Evolutionary conservation across 1,140 invertebrate genomes (phyloP), one percentile per base, ranked within the genome.

Genomic region (Artemia franciscana): DNA sequence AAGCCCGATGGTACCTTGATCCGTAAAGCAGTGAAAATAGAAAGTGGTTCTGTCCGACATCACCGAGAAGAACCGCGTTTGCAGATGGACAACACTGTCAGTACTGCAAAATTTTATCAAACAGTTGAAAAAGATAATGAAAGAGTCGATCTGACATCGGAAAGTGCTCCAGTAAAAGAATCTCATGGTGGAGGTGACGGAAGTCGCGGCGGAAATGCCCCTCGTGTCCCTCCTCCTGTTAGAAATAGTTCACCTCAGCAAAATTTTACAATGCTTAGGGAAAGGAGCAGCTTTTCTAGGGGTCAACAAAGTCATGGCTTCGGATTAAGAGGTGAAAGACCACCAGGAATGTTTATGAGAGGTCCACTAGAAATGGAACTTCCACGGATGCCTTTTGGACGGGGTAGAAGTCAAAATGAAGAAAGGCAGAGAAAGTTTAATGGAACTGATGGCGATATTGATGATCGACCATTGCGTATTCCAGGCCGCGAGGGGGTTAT

Each of bases 1-100:
- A 75, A 79, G 9, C 72, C 76, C 24, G 78, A 84, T 67, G 83
- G 83, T 0, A 73, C 73, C 12, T 60, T 84, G 9, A 64, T 74
- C 24, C 71, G 78, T 5, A 72, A 70, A n/a, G 65, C 1, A 12
- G 12, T 18, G 12, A 72, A 70, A n/a, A 65, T 1, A 12, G 12
- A 12, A 12, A 51, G 39, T 51, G 39, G 12, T 15, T 15, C 3
- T 51, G 39, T 51, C 2, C 39, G 21, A 1, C 39, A 51, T 51
- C 12, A 51, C 12, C 12, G 39, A 18, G 21, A 3, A 15, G 39
- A 51, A 18, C 39, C 39, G 12, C 12, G 39, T 15, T 18, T 51
- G 21, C 12, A 12, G 12, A 12, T 18, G 39, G 3, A 51, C 21
- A 51, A 51, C 3, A 18, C 12, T 12, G 12, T 18, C 12, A 18